Evolutionary conservation across 2,888 invertebrate genomes (phyloP).

Genomic region (Petrolisthes cinctipes): DNA sequence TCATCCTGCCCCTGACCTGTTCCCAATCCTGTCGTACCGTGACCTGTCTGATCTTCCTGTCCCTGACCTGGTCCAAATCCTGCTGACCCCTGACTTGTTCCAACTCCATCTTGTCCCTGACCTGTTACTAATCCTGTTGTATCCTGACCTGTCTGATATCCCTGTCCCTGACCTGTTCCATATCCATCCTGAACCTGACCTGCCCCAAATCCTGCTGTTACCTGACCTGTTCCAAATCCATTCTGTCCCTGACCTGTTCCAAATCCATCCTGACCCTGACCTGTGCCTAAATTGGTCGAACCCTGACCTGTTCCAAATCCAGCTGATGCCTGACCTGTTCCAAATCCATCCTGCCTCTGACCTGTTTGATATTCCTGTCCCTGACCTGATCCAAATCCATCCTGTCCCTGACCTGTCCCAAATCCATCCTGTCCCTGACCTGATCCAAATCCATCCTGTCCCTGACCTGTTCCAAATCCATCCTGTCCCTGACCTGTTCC

Average conservation of each 20-base stretch:
- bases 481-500: background rate
- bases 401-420: background rate
- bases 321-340: background rate
- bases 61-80: background rate
- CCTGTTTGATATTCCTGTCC: background rate
- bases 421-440: background rate
- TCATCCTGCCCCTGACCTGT: background rate
- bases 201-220: slow-evolving; percentile 3
- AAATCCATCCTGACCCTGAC: background rate
- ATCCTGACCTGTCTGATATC: background rate
- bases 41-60: background rate
- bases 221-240: slow-evolving; percentile 11
- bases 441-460: background rate
- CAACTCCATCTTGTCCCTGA: background rate
- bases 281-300: background rate
- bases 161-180: background rate
- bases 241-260: background rate
- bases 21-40: background rate
- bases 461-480: background rate
- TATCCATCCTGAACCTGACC: slow-evolving; percentile 9
- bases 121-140: background rate
- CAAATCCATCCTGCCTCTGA: background rate
- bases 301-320: slow-evolving; percentile 1
- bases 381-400: background rate
- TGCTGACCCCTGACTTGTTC: background rate